Evolutionary conservation across 2,888 invertebrate genomes (phyloP).

Genomic region (Bimastos eiseni): DNA sequence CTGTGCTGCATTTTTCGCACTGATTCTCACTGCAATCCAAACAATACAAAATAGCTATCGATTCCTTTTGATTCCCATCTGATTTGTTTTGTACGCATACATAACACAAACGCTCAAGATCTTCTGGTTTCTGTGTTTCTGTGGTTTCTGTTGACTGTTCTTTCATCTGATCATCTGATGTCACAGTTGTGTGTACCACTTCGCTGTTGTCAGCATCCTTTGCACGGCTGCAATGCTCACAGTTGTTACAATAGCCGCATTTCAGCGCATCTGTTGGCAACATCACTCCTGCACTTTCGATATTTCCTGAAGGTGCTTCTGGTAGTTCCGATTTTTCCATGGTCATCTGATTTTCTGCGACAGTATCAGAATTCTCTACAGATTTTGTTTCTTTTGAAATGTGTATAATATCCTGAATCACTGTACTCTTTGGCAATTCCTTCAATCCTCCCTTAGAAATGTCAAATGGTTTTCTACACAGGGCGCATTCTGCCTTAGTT

Average conservation of each 20-base stretch:
- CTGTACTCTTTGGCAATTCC: background rate
- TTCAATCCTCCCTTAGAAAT: background rate
- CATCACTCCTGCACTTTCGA: background rate
- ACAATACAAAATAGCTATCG: background rate
- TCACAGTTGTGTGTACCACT: background rate
- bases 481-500: background rate
- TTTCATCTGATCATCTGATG: background rate
- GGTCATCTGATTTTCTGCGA: background rate
- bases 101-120: background rate
- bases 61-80: background rate
- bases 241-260: background rate
- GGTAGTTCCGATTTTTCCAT: background rate
- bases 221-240: background rate
- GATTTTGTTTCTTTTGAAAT: background rate
- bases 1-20: background rate
- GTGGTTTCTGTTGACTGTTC: background rate
- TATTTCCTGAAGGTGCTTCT: too few relatives aligned
- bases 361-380: background rate
- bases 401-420: background rate
- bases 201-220: background rate
- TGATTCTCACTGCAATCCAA: conserved; percentile 1
- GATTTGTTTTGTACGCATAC: background rate
- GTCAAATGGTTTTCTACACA: background rate
- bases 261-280: background rate
- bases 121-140: background rate